These are phyloP conservation scores for Stenodema calcarata DNA, from an alignment of 2,888 invertebrate species.

Conservation along the genomic window DNA sequence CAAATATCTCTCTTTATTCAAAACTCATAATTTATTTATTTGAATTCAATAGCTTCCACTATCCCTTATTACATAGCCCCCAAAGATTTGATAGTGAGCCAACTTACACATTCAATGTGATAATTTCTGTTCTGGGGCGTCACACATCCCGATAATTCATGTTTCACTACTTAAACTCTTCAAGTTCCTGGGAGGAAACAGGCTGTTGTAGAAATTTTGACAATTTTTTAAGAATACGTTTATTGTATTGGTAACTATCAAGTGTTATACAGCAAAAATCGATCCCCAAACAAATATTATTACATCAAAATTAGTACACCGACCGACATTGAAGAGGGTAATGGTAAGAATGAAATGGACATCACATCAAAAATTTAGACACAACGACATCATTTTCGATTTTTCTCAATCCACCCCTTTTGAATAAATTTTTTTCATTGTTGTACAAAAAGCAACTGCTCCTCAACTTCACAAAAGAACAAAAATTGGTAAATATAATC, in stretches of 20 bases:
- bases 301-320: not conserved
- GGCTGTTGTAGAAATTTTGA: not conserved
- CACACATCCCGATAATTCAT: too few relatives aligned
- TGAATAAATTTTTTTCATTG: not conserved
- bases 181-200: too few relatives aligned
- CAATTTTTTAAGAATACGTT: not conserved
- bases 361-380: not conserved
- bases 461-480: not conserved
- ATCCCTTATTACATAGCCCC: too few relatives aligned
- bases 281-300: conserved; percentile 16
- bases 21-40: too few relatives aligned
- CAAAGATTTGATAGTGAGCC: too few relatives aligned
- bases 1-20: too few relatives aligned
- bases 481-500: not conserved
- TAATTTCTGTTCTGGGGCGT: too few relatives aligned
- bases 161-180: too few relatives aligned
- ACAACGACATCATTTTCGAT: not conserved
- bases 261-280: conserved; percentile 26
- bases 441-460: not conserved
- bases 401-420: not conserved
- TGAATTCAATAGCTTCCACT: too few relatives aligned
- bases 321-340: not conserved
- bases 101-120: too few relatives aligned
- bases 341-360: not conserved
- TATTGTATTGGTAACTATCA: conserved; percentile 35